Base-by-base conservation (phyloP, 2,113 vertebrate species). In the Gallinago undulata region DNA sequence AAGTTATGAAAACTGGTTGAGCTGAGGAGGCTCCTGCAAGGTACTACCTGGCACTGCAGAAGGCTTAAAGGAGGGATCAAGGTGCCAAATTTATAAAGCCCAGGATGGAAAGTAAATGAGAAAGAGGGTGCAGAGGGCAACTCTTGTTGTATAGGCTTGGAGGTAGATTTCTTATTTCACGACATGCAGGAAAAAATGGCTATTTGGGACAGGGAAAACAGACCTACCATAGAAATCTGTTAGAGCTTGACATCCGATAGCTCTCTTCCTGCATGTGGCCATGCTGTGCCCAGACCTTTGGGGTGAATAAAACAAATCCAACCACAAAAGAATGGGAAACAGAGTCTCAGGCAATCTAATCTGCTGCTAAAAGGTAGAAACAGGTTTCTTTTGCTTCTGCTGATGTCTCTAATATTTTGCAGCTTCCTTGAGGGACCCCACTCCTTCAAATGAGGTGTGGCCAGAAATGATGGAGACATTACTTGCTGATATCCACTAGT, bases 211-310 rank as follows among this genome's bases (percentile, higher is more conserved):
- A 4, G 11, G 62, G 31, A 79, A 94, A 84, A 73, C 8, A 93
- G 35, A 37, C 23, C 56, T 11, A 24, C 23, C 3, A 0, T 17
- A 48, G 72, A 91, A 90, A 57, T 80, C 59, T 91, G 10, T 35
- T 69, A 43, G 59, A 76, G 3, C 13, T 83, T 0, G 0, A 59
- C 15, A 77, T 77, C 33, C 1, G 2, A 13, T 23, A 43, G 19
- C 16, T 76, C 8, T 81, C 16, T 67, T 81, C 37, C 47, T 76
- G 50, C n/a, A 48, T 0, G 0, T 79, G 45, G n/a, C n/a, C 1
- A 0, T 2, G 1, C 51, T 91, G 21, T 87, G 83, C 43, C 63
- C 19, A 19, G 68, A 50, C 63, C 19, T 8, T 39, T 43, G 48
- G 18, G 25, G 37, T 73, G 25, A 62, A 62, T 87, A 41, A 93